These are phyloP conservation scores for Trissoscelio sp. DNA, from an alignment of 2,888 invertebrate genomes.

Conservation along the genomic window DNA sequence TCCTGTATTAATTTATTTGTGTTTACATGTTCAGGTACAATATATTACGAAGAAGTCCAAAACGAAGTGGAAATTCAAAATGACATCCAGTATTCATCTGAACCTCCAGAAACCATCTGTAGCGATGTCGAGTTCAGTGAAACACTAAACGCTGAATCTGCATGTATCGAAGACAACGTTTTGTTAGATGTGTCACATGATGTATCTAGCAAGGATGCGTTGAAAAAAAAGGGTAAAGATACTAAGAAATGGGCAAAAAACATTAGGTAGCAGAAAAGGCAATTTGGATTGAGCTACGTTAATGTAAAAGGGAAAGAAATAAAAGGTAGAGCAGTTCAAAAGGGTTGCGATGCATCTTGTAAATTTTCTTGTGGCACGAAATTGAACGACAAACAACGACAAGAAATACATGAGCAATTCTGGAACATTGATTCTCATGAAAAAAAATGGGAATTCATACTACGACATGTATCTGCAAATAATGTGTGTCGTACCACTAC, in stretches of 20 bases:
- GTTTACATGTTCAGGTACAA: slow-evolving; percentile 1
- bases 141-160: slow-evolving; percentile 1
- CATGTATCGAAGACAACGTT: background rate
- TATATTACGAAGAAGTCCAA: background rate
- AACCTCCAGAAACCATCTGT: slow-evolving; percentile 1
- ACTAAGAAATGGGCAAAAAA: slow-evolving; percentile 18
- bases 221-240: background rate
- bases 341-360: slow-evolving; percentile 3
- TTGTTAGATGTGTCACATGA: slow-evolving; percentile 1
- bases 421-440: slow-evolving; percentile 10
- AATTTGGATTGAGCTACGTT: slow-evolving; percentile 13
- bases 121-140: background rate
- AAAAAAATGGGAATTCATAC: slow-evolving; percentile 34
- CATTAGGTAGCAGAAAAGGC: slow-evolving; percentile 10
- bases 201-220: slow-evolving; percentile 1
- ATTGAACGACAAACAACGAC: background rate
- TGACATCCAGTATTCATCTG: background rate
- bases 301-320: slow-evolving; percentile 3
- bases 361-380: slow-evolving; percentile 8
- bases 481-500: background rate
- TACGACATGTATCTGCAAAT: slow-evolving; percentile 6
- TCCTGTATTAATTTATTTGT: no score
- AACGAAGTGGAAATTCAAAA: slow-evolving; percentile 1
- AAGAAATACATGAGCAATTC: slow-evolving; percentile 11
- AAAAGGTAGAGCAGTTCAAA: background rate